phyloP scores from a whole-genome alignment of 2,113 vertebrate genomes.

The Dasypus novemcinctus region DNA sequence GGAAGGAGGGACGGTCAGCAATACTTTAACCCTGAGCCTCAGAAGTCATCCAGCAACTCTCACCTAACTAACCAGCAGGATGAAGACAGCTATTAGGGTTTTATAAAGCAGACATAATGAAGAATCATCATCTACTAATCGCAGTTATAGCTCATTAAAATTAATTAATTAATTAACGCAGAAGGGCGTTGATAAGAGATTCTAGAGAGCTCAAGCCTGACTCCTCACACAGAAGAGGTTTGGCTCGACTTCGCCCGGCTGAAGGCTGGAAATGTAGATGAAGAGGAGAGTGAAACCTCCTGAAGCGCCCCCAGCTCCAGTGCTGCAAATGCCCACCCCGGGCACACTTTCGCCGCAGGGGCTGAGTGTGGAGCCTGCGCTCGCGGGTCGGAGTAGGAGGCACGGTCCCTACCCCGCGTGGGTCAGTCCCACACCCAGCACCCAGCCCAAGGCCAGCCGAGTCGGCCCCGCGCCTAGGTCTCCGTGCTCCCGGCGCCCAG shows the following conservation, averaged over 20 bases:
- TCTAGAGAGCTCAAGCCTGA: not conserved
- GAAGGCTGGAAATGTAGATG: not conserved
- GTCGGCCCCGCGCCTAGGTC: not conserved
- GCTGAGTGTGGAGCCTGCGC: not conserved
- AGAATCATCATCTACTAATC: not conserved
- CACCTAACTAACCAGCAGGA: not conserved
- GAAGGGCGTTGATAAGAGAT: not conserved
- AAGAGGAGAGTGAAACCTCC: not conserved
- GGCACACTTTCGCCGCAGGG: constrained; percentile 35
- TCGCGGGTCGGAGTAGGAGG: not conserved
- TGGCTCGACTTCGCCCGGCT: not conserved
- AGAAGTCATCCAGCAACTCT: not conserved
- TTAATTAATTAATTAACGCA: not conserved
- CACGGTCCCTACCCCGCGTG: not conserved
- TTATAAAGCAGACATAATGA: not conserved
- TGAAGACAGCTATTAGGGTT: not conserved
- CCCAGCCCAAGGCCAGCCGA: not conserved
- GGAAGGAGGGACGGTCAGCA: not conserved
- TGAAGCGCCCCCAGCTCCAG: not conserved
- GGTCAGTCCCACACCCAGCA: not conserved
- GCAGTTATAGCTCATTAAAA: not conserved
- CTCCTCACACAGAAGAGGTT: not conserved
- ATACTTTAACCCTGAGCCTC: not conserved
- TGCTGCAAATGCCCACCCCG: constrained; percentile 39
- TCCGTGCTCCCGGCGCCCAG: not conserved